Percentiles rank a stretch among this genome's conserved stretches.
These are phyloP conservation scores for Charadrius vociferus DNA, from an alignment of 2,113 vertebrate genomes.

Conservation along the genomic window DNA sequence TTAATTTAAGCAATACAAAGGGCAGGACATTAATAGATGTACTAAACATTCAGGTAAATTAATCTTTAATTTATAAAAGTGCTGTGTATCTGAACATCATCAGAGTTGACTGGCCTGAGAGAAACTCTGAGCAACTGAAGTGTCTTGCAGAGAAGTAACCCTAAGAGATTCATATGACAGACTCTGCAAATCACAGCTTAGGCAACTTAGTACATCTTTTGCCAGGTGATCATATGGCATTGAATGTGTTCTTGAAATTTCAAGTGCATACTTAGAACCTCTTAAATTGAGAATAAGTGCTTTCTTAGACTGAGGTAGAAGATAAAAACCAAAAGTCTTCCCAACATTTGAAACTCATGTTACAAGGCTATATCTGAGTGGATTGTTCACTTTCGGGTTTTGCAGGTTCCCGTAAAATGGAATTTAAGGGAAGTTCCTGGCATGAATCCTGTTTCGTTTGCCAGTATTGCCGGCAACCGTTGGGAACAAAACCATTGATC, in stretches of 20 bases:
- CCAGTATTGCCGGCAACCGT: conserved; percentile 74
- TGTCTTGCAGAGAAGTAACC: not conserved
- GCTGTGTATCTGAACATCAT: not conserved
- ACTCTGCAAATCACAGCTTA: not conserved
- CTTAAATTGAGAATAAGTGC: not conserved
- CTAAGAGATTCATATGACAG: not conserved
- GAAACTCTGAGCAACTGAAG: not conserved
- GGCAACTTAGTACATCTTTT: not conserved
- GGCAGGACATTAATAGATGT: not conserved
- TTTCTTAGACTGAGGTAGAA: not conserved
- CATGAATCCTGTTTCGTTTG: conserved; percentile 83
- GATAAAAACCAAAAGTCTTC: not conserved
- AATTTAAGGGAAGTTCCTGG: conserved; percentile 82
- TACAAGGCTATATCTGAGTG: not conserved
- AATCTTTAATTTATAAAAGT: not conserved
- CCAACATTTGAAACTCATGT: not conserved
- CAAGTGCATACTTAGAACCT: not conserved
- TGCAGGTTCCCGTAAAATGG: conserved; percentile 83
- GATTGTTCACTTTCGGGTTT: not conserved
- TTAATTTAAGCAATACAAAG: not conserved
- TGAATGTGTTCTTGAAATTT: not conserved
- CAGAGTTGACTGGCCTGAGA: not conserved
- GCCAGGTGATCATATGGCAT: not conserved
- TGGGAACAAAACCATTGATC: conserved; percentile 80
- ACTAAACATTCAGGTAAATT: not conserved